These are phyloP conservation scores for Chlorodrepanis virens DNA, from an alignment of 2,113 vertebrate genomes.

Conservation along the genomic window DNA sequence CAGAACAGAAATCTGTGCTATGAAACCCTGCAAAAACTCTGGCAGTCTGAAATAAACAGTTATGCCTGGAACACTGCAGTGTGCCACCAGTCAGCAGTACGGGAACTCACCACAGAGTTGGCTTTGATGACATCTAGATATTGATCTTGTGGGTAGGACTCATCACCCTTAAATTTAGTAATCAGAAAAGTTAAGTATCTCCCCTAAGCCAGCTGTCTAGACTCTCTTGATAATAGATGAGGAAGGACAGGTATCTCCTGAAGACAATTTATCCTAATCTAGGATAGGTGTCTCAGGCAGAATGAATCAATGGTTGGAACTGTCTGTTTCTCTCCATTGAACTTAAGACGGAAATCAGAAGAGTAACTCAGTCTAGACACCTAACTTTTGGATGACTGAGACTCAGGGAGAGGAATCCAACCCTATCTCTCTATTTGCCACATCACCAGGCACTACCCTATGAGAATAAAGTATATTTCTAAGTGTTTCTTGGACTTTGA, in stretches of 20 bases:
- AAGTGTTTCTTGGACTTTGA: background rate
- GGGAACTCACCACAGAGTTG: background rate
- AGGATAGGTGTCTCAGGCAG: background rate
- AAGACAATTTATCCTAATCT: conserved; percentile 9
- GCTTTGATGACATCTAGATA: background rate
- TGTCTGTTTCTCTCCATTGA: background rate
- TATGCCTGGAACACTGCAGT: background rate
- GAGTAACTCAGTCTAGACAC: background rate
- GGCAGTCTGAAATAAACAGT: background rate
- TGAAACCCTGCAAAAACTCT: background rate
- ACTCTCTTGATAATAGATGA: background rate
- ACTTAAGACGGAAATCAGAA: background rate
- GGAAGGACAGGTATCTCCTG: background rate
- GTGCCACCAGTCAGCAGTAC: background rate
- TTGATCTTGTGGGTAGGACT: background rate
- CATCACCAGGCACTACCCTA: background rate
- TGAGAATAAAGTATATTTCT: background rate
- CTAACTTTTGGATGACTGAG: background rate
- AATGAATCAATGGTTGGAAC: background rate
- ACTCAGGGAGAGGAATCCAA: background rate
- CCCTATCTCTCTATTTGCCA: background rate
- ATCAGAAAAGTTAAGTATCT: background rate
- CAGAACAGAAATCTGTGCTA: background rate
- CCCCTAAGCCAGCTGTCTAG: background rate
- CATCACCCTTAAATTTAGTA: background rate